Conservation (phyloP, 1,140 invertebrate genomes). For the Amyelois transitella region DNA sequence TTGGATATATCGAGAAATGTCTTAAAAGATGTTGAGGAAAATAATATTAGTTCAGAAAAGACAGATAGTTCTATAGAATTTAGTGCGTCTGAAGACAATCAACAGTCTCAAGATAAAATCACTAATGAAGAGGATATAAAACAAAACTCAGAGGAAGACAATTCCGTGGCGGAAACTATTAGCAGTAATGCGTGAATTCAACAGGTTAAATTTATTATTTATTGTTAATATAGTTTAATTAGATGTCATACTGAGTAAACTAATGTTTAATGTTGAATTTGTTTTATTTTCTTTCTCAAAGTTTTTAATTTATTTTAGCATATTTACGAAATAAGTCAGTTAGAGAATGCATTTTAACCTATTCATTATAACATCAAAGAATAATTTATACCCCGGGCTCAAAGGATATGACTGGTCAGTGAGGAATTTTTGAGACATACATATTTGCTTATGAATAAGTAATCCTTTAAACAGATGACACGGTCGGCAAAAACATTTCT, state of each 20-base stretch:
- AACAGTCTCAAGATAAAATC: slow-evolving; percentile 12
- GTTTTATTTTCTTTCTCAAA: too few relatives aligned
- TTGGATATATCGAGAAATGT: slow-evolving; percentile 52
- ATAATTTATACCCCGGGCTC: not conserved
- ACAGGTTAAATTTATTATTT: too few relatives aligned
- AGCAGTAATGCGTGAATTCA: not conserved
- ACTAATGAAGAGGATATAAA: slow-evolving; percentile 9
- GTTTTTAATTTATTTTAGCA: too few relatives aligned
- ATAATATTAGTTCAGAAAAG: slow-evolving; percentile 17
- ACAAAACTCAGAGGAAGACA: slow-evolving; percentile 1
- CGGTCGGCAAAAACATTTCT: not conserved
- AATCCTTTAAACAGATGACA: not conserved
- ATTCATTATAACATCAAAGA: not conserved
- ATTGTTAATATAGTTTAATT: not conserved
- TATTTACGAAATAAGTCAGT: too few relatives aligned
- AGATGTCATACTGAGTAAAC: not conserved
- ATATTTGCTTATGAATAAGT: not conserved
- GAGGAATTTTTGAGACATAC: not conserved
- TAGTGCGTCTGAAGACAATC: slow-evolving; percentile 22
- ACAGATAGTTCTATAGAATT: slow-evolving; percentile 38
- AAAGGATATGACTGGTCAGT: not conserved
- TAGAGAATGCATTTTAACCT: not conserved
- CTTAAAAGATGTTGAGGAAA: slow-evolving; percentile 33
- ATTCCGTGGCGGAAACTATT: not conserved
- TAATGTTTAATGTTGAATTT: not conserved